Conservation (phyloP, 2,888 invertebrate genomes). For the Drosophila dives region DNA sequence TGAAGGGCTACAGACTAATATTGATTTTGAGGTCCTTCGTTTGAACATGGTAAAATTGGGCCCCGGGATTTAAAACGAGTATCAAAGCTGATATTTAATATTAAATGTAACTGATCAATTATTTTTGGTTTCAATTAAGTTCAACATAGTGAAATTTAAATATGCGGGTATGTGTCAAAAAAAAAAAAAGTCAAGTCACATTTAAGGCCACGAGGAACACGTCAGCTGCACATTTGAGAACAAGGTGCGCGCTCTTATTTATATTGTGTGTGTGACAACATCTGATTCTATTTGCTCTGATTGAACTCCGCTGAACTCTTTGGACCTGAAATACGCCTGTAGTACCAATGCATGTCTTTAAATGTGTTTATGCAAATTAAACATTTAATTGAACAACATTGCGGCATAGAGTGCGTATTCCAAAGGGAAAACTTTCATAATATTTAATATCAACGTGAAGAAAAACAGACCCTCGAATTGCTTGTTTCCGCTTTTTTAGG, state of each 20-base stretch:
- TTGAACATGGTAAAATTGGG: slow-evolving; percentile 43
- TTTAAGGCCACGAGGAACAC: slow-evolving; percentile 50
- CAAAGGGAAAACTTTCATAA: slow-evolving; percentile 42
- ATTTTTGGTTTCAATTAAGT: slow-evolving; percentile 9
- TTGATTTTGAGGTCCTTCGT: slow-evolving; percentile 55
- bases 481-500: slow-evolving; percentile 41
- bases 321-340: neutral
- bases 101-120: neutral
- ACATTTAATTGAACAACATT: slow-evolving; percentile 25
- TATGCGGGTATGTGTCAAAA: slow-evolving; percentile 6
- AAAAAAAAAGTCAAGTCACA: slow-evolving; percentile 49
- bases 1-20: slow-evolving; percentile 19
- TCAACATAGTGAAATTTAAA: slow-evolving; percentile 30
- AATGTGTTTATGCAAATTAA: neutral
- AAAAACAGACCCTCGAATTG: slow-evolving; percentile 35
- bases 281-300: slow-evolving; percentile 35
- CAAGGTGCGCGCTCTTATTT: slow-evolving; percentile 35
- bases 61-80: slow-evolving; percentile 7
- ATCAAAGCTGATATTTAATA: slow-evolving; percentile 7
- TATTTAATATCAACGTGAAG: slow-evolving; percentile 1
- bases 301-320: slow-evolving; percentile 42
- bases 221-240: slow-evolving; percentile 45
- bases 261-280: slow-evolving; percentile 19
- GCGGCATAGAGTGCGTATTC: neutral
- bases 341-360: neutral